Evolutionary conservation across 92 coral and sea anemone species (phyloP).

Genomic region (Blastomussa wellsi): DNA sequence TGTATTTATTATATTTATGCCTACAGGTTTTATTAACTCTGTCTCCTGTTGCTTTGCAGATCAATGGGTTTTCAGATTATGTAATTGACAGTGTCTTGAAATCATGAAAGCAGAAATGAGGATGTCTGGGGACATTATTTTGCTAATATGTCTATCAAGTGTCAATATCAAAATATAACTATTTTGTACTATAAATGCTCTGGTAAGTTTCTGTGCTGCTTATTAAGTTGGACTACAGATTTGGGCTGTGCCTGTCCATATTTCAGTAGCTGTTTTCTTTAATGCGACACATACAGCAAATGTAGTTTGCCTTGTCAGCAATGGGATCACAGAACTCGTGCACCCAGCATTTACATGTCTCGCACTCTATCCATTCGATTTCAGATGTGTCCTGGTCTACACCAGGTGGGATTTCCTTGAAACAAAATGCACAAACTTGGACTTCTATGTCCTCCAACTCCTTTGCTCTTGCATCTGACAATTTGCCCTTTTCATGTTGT

Average conservation of each 20-base stretch:
- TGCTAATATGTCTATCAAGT: neutral
- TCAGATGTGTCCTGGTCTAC: neutral
- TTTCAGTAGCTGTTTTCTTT: neutral
- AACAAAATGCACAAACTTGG: slow-evolving; percentile 49
- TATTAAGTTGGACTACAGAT: too few relatives aligned
- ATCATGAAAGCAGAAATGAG: neutral
- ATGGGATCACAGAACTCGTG: slow-evolving; percentile 35
- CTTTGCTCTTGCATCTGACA: slow-evolving; percentile 21
- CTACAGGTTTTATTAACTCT: too few relatives aligned
- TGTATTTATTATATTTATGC: too few relatives aligned
- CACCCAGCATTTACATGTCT: slow-evolving; percentile 41
- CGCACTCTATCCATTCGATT: slow-evolving; percentile 48
- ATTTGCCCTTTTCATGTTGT: neutral
- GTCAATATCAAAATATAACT: neutral
- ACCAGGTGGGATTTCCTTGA: slow-evolving; percentile 40
- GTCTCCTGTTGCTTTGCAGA: too few relatives aligned
- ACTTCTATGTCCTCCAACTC: slow-evolving; percentile 5
- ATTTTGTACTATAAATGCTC: too few relatives aligned
- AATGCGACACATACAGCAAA: slow-evolving; percentile 44
- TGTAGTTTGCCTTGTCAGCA: slow-evolving; percentile 26
- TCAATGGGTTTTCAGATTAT: too few relatives aligned
- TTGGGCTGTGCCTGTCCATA: neutral
- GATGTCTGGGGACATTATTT: neutral
- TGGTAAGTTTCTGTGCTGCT: too few relatives aligned
- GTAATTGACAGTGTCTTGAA: neutral